Evolutionary conservation across 2,888 invertebrate genomes (phyloP), one percentile per base, ranked within the genome.

Genomic region (Ophion ventricosus): DNA sequence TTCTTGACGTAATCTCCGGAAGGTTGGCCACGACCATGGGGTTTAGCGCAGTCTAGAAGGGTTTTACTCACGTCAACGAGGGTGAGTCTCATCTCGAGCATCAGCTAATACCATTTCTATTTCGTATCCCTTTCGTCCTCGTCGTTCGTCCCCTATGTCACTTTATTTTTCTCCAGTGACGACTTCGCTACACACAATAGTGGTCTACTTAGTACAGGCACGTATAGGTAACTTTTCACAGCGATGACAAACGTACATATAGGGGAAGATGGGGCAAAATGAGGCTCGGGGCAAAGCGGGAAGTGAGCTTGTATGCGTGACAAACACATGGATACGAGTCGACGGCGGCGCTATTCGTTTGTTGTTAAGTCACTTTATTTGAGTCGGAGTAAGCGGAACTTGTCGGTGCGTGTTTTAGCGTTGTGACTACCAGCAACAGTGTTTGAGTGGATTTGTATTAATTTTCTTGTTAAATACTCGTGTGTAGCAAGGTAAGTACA

Each of bases 171-270:
- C 40, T 59, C 3, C 25, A n/a, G 29, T 23, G 59, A 40, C 67
- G n/a, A 69, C 43, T 29, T 29, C 35, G 11, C 17, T 23, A 14
- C 49, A 23, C 11, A 49, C 54, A 35, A 57, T 80, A 40, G 23
- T 72, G 43, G 25, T 72, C 23, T 73, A 54, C 59, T 72, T 49
- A 40, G 29, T 67, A 54, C 29, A 67, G 29, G n/a, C 63, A 56
- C 64, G 57, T 79, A 66, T 40, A 64, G 56, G 69, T 63, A 64
- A 84, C 80, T 75, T 76, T 82, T 72, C 84, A 79, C 79, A 84
- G 73, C 54, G 69, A 80, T 67, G 67, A 73, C 43, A 29, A 67
- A 14, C 14, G 10, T 40, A 74, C 2, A 61, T 70, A 17, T 56
- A 59, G 2, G 26, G 49, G 29, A 61, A 73, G n/a, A 64, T n/a